A percentile compares a stretch with the other conserved stretches of the same genome.
Conservation (phyloP, 2,888 invertebrate genomes). For the Rosalia funebris region DNA sequence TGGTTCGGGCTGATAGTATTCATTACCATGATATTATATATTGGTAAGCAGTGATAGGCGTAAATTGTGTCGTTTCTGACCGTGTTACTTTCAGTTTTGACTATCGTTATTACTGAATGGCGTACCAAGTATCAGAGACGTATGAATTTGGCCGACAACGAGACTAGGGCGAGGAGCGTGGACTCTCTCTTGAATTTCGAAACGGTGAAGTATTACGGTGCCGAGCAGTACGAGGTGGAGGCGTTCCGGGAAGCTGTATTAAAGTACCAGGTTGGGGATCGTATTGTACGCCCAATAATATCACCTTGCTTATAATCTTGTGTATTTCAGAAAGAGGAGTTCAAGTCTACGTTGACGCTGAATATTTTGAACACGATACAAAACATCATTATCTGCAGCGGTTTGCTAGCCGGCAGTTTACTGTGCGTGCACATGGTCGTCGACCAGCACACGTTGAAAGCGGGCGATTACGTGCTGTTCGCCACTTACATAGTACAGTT, state of each 20-base stretch:
- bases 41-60: constrained; percentile 72
- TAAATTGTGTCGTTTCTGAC: not conserved
- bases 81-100: constrained; percentile 72
- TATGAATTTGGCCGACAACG: constrained; percentile 96
- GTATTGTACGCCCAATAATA: not conserved
- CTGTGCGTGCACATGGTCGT: constrained; percentile 90
- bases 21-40: constrained; percentile 90
- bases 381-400: constrained; percentile 87
- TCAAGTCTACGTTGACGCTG: constrained; percentile 84
- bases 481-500: constrained; percentile 94
- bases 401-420: constrained; percentile 86
- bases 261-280: constrained; percentile 76
- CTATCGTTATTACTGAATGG: constrained; percentile 96
- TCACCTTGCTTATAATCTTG: no score
- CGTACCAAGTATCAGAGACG: constrained; percentile 92
- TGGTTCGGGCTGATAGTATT: constrained; percentile 98
- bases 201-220: constrained; percentile 98
- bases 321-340: constrained; percentile 82
- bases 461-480: constrained; percentile 97
- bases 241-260: constrained; percentile 86
- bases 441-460: constrained; percentile 73
- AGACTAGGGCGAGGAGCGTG: constrained; percentile 88
- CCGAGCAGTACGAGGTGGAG: constrained; percentile 90
- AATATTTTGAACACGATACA: constrained; percentile 92
- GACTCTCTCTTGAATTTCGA: constrained; percentile 98